phyloP scores from a whole-genome alignment of 2,113 vertebrate genomes.

The Hippolais icterina region DNA sequence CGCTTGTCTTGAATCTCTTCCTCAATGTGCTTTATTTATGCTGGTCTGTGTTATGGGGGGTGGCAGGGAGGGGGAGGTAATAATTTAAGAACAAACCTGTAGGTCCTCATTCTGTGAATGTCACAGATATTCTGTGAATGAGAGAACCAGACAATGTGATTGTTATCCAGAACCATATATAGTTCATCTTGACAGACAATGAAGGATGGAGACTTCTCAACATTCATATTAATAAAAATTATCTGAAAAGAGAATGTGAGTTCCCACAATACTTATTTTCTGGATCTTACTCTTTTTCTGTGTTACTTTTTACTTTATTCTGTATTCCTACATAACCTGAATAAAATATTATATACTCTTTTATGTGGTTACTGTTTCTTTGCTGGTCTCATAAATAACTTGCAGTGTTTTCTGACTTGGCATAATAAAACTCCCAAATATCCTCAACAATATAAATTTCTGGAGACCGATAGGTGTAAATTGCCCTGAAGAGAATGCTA shows the following conservation, averaged over 20 bases:
- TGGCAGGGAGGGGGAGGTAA: too few relatives aligned
- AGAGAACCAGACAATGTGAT: not conserved
- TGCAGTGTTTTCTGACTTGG: conserved; percentile 1
- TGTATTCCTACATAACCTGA: not conserved
- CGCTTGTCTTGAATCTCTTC: not conserved
- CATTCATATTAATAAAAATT: not conserved
- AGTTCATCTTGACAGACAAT: not conserved
- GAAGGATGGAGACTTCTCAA: not conserved
- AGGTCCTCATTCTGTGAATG: not conserved
- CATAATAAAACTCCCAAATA: not conserved
- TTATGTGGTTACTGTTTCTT: not conserved
- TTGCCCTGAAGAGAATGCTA: not conserved
- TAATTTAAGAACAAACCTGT: not conserved
- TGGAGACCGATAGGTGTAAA: not conserved
- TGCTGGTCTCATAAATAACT: not conserved
- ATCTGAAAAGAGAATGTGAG: not conserved
- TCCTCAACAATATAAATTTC: not conserved
- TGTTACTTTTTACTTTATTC: not conserved
- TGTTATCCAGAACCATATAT: not conserved
- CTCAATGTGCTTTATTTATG: not conserved
- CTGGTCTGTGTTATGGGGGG: not conserved
- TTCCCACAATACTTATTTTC: not conserved
- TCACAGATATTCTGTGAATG: not conserved
- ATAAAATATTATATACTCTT: not conserved
- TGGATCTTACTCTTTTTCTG: not conserved